A percentile compares a stretch with the other conserved stretches of the same genome.
These are phyloP conservation scores for Nasonovia ribisnigri DNA, from an alignment of 2,888 invertebrate genomes.

Conservation along the genomic window DNA sequence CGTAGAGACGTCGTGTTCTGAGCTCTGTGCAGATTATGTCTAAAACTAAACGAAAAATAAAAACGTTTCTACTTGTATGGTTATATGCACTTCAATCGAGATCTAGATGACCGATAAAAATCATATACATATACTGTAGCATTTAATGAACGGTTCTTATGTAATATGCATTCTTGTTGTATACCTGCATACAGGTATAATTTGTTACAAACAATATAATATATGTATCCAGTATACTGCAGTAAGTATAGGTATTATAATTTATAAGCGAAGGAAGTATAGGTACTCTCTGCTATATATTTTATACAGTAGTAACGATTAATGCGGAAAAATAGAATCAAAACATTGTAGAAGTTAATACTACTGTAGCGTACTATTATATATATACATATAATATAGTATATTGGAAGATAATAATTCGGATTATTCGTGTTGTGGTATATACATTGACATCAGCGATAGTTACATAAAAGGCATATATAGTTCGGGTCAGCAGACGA, in stretches of 20 bases:
- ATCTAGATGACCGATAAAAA: not conserved
- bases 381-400: not conserved
- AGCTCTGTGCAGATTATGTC: not conserved
- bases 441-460: not conserved
- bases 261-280: not conserved
- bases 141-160: constrained; percentile 29
- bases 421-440: not conserved
- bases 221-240: not conserved
- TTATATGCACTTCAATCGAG: not conserved
- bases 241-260: not conserved
- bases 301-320: not conserved
- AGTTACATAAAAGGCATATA: constrained; percentile 55
- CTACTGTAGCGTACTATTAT: not conserved
- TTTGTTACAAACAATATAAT: not conserved
- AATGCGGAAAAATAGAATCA: not conserved
- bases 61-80: not conserved
- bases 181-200: not conserved
- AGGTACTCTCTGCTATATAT: not conserved
- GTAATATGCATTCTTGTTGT: not conserved
- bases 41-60: constrained; percentile 13
- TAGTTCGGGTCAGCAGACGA: constrained; percentile 61
- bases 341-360: not conserved
- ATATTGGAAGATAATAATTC: not conserved
- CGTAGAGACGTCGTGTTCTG: constrained; percentile 11
- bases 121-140: not conserved